A percentile compares a stretch with the other conserved stretches of the same genome.
These are phyloP conservation scores for Apolygus lucorum DNA, from an alignment of 1,140 invertebrate genomes.

Conservation along the genomic window DNA sequence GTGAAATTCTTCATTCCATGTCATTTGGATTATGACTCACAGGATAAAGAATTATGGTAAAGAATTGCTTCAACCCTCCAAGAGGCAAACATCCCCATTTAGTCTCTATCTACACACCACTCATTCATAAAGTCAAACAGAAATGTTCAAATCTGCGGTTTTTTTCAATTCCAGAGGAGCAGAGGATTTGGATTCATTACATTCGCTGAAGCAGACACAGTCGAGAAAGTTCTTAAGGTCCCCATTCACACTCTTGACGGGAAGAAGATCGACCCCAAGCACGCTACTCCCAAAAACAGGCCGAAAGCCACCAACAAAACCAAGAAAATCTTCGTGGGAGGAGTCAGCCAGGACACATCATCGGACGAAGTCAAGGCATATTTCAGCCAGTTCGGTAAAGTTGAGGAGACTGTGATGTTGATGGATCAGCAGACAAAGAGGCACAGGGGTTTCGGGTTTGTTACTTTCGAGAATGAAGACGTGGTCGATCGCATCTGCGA, in stretches of 20 bases:
- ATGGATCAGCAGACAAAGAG: constrained; percentile 91
- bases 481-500: constrained; percentile 84
- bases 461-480: constrained; percentile 85
- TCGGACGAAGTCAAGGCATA: constrained; percentile 85
- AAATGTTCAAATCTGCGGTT: constrained; percentile 29
- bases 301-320: constrained; percentile 75
- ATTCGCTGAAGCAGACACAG: constrained; percentile 78
- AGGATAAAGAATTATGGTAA: too few species aligned
- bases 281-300: constrained; percentile 84
- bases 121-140: too few species aligned
- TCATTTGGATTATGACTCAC: too few species aligned
- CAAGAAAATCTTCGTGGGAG: constrained; percentile 87
- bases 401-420: constrained; percentile 88
- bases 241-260: constrained; percentile 78
- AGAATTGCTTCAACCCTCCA: too few species aligned
- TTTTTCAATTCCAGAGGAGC: constrained; percentile 65
- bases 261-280: constrained; percentile 89
- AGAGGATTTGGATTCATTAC: constrained; percentile 90
- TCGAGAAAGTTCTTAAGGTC: constrained; percentile 79
- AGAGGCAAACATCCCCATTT: too few species aligned
- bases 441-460: constrained; percentile 83
- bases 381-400: constrained; percentile 84
- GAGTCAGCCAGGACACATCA: constrained; percentile 83
- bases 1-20: too few species aligned
- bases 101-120: too few species aligned